These are phyloP conservation scores for Drosophila sechellia DNA, from an alignment of 1,140 invertebrate species.

Conservation along the genomic window DNA sequence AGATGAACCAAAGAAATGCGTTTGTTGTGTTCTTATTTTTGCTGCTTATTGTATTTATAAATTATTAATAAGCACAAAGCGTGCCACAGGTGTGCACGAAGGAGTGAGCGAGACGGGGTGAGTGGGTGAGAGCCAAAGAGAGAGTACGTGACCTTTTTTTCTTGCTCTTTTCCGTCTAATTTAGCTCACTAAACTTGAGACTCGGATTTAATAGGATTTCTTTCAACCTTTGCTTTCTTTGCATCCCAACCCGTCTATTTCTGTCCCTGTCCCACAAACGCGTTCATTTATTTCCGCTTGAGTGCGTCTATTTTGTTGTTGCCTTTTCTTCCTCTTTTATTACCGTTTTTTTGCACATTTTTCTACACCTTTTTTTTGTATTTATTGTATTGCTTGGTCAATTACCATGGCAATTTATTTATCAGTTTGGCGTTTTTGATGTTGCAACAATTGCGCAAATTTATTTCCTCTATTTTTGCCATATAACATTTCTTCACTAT, in stretches of 20 bases:
- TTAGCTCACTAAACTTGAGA: conserved; percentile 33
- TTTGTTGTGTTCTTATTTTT: conserved; percentile 34
- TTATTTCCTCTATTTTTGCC: conserved; percentile 17
- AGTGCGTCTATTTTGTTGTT: conserved; percentile 42
- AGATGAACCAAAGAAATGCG: not conserved
- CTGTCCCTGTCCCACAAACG: conserved; percentile 25
- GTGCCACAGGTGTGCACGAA: conserved; percentile 73
- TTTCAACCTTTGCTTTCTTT: conserved; percentile 46
- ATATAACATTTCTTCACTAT: not conserved
- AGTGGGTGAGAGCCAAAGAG: conserved; percentile 22
- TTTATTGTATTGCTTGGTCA: conserved; percentile 43
- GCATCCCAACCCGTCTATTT: conserved; percentile 7
- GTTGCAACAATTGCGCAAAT: conserved; percentile 22
- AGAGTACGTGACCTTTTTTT: conserved; percentile 37
- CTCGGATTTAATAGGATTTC: conserved; percentile 39
- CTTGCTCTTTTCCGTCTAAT: conserved; percentile 34
- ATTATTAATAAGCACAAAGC: conserved; percentile 81
- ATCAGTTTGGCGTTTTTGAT: conserved; percentile 30
- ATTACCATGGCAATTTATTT: conserved; percentile 70
- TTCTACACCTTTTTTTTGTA: conserved; percentile 11
- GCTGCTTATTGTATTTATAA: conserved; percentile 59
- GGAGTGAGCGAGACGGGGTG: conserved; percentile 13
- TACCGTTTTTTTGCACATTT: conserved; percentile 45
- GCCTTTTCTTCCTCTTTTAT: conserved; percentile 23
- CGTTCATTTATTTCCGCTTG: conserved; percentile 64